Percentiles rank a stretch among this genome's conserved stretches.
These are phyloP conservation scores for Maniola hyperantus DNA, from an alignment of 2,888 invertebrate species.

Conservation along the genomic window DNA sequence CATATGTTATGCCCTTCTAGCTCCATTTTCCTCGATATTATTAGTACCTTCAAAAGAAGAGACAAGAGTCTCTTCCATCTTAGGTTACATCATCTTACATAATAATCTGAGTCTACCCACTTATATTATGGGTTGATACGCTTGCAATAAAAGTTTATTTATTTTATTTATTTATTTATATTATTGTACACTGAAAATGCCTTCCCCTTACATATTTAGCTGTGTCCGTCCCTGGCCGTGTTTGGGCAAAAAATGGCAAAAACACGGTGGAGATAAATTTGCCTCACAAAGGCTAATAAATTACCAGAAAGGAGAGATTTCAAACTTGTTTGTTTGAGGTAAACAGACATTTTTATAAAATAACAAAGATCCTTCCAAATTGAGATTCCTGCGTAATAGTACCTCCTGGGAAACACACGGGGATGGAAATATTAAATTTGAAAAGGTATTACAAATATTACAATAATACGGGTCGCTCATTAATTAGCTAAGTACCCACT, in stretches of 20 bases:
- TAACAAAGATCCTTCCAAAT: background rate
- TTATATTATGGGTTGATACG: too few relatives aligned
- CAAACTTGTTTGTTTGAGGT: constrained; percentile 1
- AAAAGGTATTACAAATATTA: constrained; percentile 1
- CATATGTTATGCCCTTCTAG: too few relatives aligned
- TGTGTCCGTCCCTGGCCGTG: background rate
- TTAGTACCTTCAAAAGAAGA: too few relatives aligned
- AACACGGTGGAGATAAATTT: background rate
- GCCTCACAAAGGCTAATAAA: constrained; percentile 5
- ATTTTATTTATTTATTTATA: too few relatives aligned
- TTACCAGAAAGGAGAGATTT: background rate
- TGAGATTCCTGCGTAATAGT: background rate
- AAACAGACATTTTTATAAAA: constrained; percentile 8
- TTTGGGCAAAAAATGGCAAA: background rate
- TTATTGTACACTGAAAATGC: background rate
- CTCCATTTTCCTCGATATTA: too few relatives aligned
- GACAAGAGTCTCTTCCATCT: too few relatives aligned
- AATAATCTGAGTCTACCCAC: too few relatives aligned
- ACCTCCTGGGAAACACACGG: background rate
- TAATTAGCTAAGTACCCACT: background rate
- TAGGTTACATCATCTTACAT: too few relatives aligned
- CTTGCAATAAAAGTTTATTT: too few relatives aligned
- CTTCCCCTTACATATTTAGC: background rate
- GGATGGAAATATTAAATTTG: background rate
- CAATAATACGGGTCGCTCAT: background rate